Base-by-base conservation (phyloP, 2,113 vertebrate genomes). In the Sakesphorus luctuosus region DNA sequence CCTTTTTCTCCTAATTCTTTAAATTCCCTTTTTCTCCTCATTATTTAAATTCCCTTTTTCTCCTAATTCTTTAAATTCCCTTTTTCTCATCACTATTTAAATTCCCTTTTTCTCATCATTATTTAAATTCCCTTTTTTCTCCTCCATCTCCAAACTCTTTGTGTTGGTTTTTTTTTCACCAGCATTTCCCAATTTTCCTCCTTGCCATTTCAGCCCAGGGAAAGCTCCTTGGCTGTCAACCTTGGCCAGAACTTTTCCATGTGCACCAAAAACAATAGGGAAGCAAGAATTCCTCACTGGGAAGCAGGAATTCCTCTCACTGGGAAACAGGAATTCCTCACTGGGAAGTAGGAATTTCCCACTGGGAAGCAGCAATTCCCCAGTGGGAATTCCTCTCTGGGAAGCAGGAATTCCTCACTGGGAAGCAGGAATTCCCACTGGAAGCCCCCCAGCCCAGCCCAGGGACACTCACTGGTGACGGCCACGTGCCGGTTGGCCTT, bases 401-500 rank as follows among this genome's bases (percentile, higher is more conserved):
- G 40, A 40, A 40, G 40, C 40, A 40, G 40, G 12, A 40, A 40
- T 40, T 40, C 38, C 38, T 6, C 40, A 40, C 12, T 40, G 40
- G 40, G 40, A 40, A 40, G 40, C 40, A 40, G 40, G 12, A 40
- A 40, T 40, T 40, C 14, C 35, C 13, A 4, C 2, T 21, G 68
- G 40, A 40, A 40, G 40, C 40, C 40, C 7, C 40, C 63, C 6
- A 7, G 7, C 5, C 13, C 7, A 3, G 2, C 4, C 50, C 2
- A 2, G 50, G 69, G 14, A 47, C 9, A 95, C 98, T 98, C 96
- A 99, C 99, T 99, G 81, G 99, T 99, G 28, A 99, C 99, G 1
- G 99, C 99, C 11, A 99, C 99, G 0, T 99, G 99, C 35, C 99
- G 97, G 95, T 99, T 99, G 19, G 99, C 98, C 97, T 99, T 99